Base-by-base conservation (phyloP, 2,797 vertebrate species). In the Sus cebifrons region DNA sequence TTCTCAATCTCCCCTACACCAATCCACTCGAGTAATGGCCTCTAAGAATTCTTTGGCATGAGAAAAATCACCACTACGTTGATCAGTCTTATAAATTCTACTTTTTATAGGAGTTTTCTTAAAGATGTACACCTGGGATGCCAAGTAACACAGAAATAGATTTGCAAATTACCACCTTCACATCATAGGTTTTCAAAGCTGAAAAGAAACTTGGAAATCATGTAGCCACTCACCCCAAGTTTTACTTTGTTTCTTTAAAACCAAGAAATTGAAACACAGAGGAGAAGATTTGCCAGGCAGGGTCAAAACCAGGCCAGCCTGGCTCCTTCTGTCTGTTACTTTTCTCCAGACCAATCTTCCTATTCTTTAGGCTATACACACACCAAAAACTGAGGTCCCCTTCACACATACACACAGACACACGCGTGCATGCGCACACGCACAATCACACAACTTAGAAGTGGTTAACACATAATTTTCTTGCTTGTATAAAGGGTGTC, bases 131-230 rank as follows among this genome's bases (percentile, higher is more conserved):
- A 97, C 54, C 65, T 67, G 74, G 58, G 75, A 49, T 79, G 75
- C 79, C 95, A 97, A 97, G 85, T 96, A 89, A 97, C 54, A 96
- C 94, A 97, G 40, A 89, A 71, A 96, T 0, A 97, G 94, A 96
- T 97, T 97, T 97, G 86, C 96, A 98, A 98, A 97, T 97, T 95
- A 97, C 91, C 83, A 95, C 89, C 95, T 96, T 94, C 74, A 91
- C 96, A 95, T 90, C 73, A 88, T 0, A 60, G 84, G 62, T 83
- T 95, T 85, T 89, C 94, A 90, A 88, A 90, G 73, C 64, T 81
- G 18, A 93, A 86, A 95, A 95, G 94, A 85, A 95, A 94, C 64
- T 18, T 88, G 23, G 60, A 95, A 78, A 87, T 62, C 32, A 60
- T 5, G 36, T 29, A 87, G 74, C 58, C 5, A 25, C 56, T 14